These are phyloP conservation scores for Trichopria drosophilae DNA, from an alignment of 2,888 invertebrate genomes.

Conservation along the genomic window DNA sequence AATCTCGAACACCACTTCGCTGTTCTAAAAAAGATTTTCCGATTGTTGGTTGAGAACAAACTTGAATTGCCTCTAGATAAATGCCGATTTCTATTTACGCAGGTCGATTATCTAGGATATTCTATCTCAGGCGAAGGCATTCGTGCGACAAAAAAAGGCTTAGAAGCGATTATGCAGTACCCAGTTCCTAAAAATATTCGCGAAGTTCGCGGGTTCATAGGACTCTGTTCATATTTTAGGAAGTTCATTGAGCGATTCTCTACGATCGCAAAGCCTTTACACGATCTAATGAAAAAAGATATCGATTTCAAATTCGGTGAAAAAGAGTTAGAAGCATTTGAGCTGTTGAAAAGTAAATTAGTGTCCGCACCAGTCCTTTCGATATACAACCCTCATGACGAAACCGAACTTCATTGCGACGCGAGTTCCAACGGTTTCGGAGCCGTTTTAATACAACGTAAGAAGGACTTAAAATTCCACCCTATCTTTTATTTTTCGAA, in stretches of 20 bases:
- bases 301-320: conserved; percentile 37
- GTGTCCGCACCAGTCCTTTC: conserved; percentile 38
- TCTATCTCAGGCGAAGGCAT: conserved; percentile 33
- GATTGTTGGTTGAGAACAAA: conserved; percentile 15
- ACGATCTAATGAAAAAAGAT: conserved; percentile 36
- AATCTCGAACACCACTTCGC: conserved; percentile 19
- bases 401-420: conserved; percentile 51
- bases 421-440: conserved; percentile 46
- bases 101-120: conserved; percentile 40
- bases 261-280: conserved; percentile 42
- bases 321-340: conserved; percentile 37
- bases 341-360: conserved; percentile 34
- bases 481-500: conserved; percentile 47
- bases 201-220: conserved; percentile 40
- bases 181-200: conserved; percentile 35
- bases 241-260: conserved; percentile 39
- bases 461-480: conserved; percentile 39
- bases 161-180: conserved; percentile 35
- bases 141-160: conserved; percentile 30
- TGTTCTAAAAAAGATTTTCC: conserved; percentile 20
- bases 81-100: conserved; percentile 32
- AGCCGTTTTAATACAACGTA: conserved; percentile 44
- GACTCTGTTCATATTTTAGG: conserved; percentile 42
- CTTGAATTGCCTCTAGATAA: conserved; percentile 32
- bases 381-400: conserved; percentile 43